These are phyloP conservation scores for Branchellion lobata DNA, from an alignment of 2,888 invertebrate species.

Conservation along the genomic window DNA sequence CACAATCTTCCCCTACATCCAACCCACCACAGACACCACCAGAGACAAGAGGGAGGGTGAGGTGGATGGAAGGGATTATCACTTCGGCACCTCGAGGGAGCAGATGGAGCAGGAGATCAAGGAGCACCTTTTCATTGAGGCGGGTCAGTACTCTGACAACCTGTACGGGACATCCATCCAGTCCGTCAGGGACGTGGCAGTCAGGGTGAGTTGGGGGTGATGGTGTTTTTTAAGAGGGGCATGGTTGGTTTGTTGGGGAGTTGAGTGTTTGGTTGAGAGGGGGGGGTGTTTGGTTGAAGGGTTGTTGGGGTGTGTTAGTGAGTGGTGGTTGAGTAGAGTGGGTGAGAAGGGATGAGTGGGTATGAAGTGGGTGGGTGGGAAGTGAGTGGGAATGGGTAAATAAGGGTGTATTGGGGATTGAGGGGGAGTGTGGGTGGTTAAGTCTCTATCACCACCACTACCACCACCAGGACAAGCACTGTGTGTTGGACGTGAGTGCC, in stretches of 20 bases:
- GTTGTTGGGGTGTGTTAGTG: neutral
- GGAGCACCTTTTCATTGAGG: conserved; percentile 98
- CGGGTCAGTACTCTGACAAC: conserved; percentile 99
- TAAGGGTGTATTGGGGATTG: no score
- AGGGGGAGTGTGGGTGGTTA: no score
- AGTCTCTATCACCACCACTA: no score
- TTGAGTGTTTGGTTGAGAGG: neutral
- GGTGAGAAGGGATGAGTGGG: no score
- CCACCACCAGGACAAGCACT: conserved; percentile 81
- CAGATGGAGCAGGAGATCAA: conserved; percentile 85
- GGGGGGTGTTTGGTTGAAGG: neutral
- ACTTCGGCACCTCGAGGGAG: conserved; percentile 87
- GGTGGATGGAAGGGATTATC: conserved; percentile 95
- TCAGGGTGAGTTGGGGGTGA: conserved; percentile 66
- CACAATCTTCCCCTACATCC: no score
- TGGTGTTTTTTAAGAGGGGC: neutral
- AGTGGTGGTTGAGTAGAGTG: no score
- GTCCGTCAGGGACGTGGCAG: conserved; percentile 92
- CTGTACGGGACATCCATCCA: conserved; percentile 97
- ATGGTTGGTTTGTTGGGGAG: neutral
- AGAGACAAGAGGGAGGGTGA: conserved; percentile 93
- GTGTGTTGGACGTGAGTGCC: conserved; percentile 98
- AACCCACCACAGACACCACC: conserved; percentile 80
- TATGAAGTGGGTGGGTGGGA: no score
- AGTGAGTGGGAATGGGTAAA: no score